phyloP scores from a whole-genome alignment of 2,888 invertebrate genomes.

The Piscicola geometra region DNA sequence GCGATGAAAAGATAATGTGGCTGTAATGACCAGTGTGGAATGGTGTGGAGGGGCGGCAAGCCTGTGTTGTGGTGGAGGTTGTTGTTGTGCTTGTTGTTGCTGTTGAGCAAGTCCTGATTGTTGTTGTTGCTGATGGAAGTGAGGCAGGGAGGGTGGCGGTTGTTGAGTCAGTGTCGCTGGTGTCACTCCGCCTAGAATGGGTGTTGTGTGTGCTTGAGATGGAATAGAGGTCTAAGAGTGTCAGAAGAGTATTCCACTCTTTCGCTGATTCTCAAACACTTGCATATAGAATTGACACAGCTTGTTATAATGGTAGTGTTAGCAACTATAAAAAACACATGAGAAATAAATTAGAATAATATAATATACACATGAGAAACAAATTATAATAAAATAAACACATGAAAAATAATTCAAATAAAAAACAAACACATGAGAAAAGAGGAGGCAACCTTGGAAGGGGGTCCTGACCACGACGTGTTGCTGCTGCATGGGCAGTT shows the following conservation, averaged over 20 bases:
- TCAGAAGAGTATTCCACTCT: too few species aligned
- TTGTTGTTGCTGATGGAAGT: not conserved
- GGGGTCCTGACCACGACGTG: not conserved
- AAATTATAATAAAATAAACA: too few species aligned
- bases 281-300: too few species aligned
- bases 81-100: conserved; percentile 14
- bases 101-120: not conserved
- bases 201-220: not conserved
- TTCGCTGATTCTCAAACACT: too few species aligned
- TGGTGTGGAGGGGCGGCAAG: conserved; percentile 1
- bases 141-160: conserved; percentile 16
- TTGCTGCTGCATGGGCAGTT: conserved; percentile 25
- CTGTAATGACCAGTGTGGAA: not conserved
- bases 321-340: too few species aligned
- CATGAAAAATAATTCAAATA: too few species aligned
- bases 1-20: too few species aligned
- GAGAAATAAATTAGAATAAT: too few species aligned
- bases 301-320: too few species aligned
- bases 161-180: not conserved
- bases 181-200: not conserved
- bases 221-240: too few species aligned
- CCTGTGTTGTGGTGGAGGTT: not conserved
- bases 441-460: conserved; percentile 13
- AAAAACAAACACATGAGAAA: too few species aligned
- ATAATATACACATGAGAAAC: too few species aligned